phyloP scores from a whole-genome alignment of 1,140 invertebrate species.

The Apocrypta bakeri region DNA sequence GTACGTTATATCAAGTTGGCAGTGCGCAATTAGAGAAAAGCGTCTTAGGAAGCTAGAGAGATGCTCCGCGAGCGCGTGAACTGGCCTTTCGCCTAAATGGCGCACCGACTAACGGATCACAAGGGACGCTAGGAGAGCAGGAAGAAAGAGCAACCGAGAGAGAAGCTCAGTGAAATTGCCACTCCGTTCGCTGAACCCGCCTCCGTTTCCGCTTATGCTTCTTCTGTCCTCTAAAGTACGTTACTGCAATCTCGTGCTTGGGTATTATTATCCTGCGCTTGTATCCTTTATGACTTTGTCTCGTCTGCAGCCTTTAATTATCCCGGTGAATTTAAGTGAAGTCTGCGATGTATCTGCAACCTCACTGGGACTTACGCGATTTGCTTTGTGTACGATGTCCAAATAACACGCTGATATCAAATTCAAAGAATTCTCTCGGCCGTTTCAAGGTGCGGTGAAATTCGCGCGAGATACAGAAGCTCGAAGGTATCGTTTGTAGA shows the following conservation, averaged over 20 bases:
- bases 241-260: constrained; percentile 19
- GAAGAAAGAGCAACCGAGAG: neutral
- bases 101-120: constrained; percentile 54
- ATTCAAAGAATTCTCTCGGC: neutral
- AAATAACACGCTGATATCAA: too few species aligned
- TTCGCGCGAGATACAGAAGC: too few species aligned
- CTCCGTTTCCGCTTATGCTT: constrained; percentile 9
- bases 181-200: constrained; percentile 51
- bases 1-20: constrained; percentile 13
- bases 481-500: too few species aligned
- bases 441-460: too few species aligned
- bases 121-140: constrained; percentile 11
- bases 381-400: too few species aligned
- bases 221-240: neutral
- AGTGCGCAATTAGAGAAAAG: constrained; percentile 62
- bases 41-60: constrained; percentile 51
- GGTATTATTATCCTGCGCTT: constrained; percentile 22
- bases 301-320: constrained; percentile 16
- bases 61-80: constrained; percentile 1
- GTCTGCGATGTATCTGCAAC: neutral
- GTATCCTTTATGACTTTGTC: constrained; percentile 17
- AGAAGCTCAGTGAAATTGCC: constrained; percentile 45
- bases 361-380: too few species aligned
- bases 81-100: constrained; percentile 52
- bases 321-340: constrained; percentile 7